Evolutionary conservation across 1,140 invertebrate species (phyloP).

Genomic region (Eumaeus atala): DNA sequence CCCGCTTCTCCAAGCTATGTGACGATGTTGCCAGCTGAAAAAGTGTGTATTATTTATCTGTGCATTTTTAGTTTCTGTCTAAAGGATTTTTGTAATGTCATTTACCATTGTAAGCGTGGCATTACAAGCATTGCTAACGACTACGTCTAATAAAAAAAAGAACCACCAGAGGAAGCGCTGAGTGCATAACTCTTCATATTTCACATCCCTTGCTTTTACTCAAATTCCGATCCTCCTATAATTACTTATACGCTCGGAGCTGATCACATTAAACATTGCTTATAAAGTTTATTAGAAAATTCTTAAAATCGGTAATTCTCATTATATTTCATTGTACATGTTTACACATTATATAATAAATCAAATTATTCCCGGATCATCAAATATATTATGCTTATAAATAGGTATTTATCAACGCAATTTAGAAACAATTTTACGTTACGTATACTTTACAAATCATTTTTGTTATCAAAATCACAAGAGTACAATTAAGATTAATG

Average conservation of each 20-base stretch:
- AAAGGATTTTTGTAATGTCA: no score
- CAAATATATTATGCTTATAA: no score
- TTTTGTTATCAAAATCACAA: no score
- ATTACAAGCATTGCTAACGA: neutral
- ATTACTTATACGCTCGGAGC: neutral
- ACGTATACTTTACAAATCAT: no score
- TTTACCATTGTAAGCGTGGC: conserved; percentile 6
- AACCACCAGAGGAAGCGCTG: conserved; percentile 3
- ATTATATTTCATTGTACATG: no score
- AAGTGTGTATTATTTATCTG: conserved; percentile 15
- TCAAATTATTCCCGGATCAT: no score
- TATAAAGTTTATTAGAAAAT: no score
- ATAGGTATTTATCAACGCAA: no score
- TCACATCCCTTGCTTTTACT: neutral
- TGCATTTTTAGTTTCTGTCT: neutral
- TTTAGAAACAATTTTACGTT: no score
- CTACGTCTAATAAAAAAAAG: neutral
- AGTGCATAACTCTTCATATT: conserved; percentile 3
- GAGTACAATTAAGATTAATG: no score
- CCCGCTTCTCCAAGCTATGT: conserved; percentile 88
- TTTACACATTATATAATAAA: no score
- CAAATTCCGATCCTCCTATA: conserved; percentile 4
- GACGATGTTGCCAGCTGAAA: conserved; percentile 75
- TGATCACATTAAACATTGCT: neutral
- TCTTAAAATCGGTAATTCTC: no score